Evolutionary conservation across 2,888 invertebrate genomes (phyloP).

Genomic region (Megamerina dolium): DNA sequence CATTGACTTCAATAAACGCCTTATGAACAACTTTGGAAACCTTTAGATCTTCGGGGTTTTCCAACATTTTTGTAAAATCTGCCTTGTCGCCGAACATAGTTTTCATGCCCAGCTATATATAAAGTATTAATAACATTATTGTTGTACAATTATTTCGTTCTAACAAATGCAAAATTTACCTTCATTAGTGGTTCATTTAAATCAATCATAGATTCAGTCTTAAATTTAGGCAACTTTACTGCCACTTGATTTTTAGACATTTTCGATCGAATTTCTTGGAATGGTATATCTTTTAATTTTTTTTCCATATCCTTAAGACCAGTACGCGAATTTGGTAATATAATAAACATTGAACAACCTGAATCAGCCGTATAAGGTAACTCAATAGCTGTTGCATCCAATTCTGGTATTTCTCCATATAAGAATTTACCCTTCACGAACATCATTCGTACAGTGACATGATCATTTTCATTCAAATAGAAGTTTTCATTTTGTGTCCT

Average conservation of each 20-base stretch:
- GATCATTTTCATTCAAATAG: conserved; percentile 54
- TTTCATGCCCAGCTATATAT: conserved; percentile 58
- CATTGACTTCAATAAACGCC: conserved; percentile 81
- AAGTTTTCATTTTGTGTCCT: conserved; percentile 60
- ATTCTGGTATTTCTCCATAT: conserved; percentile 28
- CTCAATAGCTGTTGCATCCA: conserved; percentile 51
- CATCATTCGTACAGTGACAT: conserved; percentile 64
- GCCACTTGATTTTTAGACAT: conserved; percentile 42
- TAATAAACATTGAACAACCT: conserved; percentile 66
- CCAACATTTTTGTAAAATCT: conserved; percentile 61
- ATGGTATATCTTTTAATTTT: conserved; percentile 55
- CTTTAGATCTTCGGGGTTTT: conserved; percentile 37
- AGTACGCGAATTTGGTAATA: conserved; percentile 64
- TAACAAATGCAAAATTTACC: no score
- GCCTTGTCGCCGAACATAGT: conserved; percentile 56
- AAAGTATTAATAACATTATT: neutral
- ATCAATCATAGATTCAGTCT: conserved; percentile 67
- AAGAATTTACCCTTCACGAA: conserved; percentile 42
- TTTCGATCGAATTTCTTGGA: conserved; percentile 55
- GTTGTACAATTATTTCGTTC: neutral
- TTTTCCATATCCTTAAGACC: conserved; percentile 61
- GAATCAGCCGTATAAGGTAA: conserved; percentile 66
- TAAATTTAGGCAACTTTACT: conserved; percentile 73
- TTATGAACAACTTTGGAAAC: conserved; percentile 76
- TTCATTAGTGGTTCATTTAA: conserved; percentile 55